Evolutionary conservation across 2,113 vertebrate genomes (phyloP).

Genomic region (Brachypteracias leptosomus): DNA sequence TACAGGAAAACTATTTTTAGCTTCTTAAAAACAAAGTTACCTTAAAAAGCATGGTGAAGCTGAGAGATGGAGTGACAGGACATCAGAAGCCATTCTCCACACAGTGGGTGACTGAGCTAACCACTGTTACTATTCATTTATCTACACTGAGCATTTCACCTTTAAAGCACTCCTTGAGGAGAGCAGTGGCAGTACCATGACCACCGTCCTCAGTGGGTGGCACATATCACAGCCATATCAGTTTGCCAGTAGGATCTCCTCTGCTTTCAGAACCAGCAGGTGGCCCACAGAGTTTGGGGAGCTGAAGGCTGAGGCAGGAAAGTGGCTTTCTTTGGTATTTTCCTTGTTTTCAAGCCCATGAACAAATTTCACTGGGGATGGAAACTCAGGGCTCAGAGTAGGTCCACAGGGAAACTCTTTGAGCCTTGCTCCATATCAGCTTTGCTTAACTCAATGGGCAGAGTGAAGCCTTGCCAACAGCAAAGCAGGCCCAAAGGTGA

Average conservation of each 20-base stretch:
- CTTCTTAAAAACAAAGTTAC: not conserved
- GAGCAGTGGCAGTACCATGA: not conserved
- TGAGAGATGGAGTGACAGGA: not conserved
- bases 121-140: not conserved
- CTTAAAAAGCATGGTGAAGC: not conserved
- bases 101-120: not conserved
- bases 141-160: not conserved
- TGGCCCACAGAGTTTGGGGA: not conserved
- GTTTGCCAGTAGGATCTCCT: not conserved
- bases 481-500: not conserved
- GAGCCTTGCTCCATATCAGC: not conserved
- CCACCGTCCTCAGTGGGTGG: fast-evolving
- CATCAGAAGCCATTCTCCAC: not conserved
- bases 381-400: not conserved
- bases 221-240: not conserved
- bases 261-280: not conserved
- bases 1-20: not conserved
- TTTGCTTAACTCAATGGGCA: not conserved
- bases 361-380: not conserved
- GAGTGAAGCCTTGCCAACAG: not conserved
- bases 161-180: not conserved
- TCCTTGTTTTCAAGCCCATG: not conserved
- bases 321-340: not conserved
- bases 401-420: not conserved
- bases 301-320: not conserved